These are phyloP conservation scores for Drosophila mojavensis DNA, from an alignment of 1,140 invertebrate species.

Conservation along the genomic window DNA sequence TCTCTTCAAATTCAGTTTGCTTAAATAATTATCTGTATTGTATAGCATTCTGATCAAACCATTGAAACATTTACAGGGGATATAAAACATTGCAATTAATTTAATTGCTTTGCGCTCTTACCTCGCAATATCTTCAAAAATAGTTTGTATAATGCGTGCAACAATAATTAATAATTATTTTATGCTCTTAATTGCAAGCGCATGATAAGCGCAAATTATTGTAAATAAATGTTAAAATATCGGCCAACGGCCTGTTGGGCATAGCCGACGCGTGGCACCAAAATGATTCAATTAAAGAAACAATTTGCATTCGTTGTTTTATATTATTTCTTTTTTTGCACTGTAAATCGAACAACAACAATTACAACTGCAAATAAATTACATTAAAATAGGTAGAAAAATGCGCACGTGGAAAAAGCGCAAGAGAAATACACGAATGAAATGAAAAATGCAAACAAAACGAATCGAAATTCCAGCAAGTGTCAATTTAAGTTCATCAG, in stretches of 20 bases:
- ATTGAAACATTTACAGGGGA: neutral
- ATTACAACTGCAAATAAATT: constrained; percentile 78
- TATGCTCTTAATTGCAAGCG: constrained; percentile 59
- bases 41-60: no score
- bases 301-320: constrained; percentile 63
- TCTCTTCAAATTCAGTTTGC: no score
- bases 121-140: constrained; percentile 28
- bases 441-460: constrained; percentile 41
- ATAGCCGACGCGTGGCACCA: constrained; percentile 30
- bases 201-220: constrained; percentile 74
- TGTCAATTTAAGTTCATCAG: constrained; percentile 78
- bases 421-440: constrained; percentile 39
- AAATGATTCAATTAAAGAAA: constrained; percentile 82
- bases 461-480: constrained; percentile 56
- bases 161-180: constrained; percentile 47
- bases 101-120: constrained; percentile 1
- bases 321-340: constrained; percentile 35
- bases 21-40: no score
- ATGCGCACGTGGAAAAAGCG: constrained; percentile 1
- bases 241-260: constrained; percentile 21
- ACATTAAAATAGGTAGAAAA: constrained; percentile 73
- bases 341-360: constrained; percentile 14
- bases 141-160: constrained; percentile 24
- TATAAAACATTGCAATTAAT: constrained; percentile 2
- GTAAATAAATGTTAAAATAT: constrained; percentile 68